Evolutionary conservation across 2,888 invertebrate genomes (phyloP).

Genomic region (Cheilosia vulpina): DNA sequence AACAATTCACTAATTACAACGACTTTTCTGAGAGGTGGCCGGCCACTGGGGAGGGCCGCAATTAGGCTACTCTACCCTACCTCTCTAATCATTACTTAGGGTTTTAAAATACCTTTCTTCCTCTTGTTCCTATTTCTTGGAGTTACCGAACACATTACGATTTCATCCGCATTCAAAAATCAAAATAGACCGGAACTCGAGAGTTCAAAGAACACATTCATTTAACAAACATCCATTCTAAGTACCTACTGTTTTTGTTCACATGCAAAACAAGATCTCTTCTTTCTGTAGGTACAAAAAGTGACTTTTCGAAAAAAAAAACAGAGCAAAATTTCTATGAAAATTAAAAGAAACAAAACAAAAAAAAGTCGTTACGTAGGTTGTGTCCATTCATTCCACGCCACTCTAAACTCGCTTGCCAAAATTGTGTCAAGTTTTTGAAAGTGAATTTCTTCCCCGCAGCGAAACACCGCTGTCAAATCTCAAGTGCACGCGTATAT

Average conservation of each 20-base stretch:
- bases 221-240: background rate
- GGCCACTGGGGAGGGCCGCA: no score
- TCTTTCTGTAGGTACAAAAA: background rate
- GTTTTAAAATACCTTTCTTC: no score
- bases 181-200: background rate
- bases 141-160: no score
- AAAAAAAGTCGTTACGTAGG: slow-evolving; percentile 21
- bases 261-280: background rate
- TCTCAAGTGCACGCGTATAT: slow-evolving; percentile 64
- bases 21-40: no score
- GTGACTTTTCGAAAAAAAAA: slow-evolving; percentile 1
- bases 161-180: no score
- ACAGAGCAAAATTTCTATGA: slow-evolving; percentile 20
- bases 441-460: slow-evolving; percentile 74
- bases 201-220: background rate
- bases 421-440: slow-evolving; percentile 74
- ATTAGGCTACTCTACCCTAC: no score
- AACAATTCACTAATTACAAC: no score
- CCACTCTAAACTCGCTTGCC: slow-evolving; percentile 53
- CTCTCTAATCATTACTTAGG: no score
- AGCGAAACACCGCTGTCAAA: slow-evolving; percentile 45
- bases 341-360: slow-evolving; percentile 19
- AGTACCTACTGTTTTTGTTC: background rate
- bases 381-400: slow-evolving; percentile 22
- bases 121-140: no score